Evolutionary conservation across 2,888 invertebrate genomes (phyloP), one percentile per base, ranked within the genome.

Genomic region (Carabus problematicus): DNA sequence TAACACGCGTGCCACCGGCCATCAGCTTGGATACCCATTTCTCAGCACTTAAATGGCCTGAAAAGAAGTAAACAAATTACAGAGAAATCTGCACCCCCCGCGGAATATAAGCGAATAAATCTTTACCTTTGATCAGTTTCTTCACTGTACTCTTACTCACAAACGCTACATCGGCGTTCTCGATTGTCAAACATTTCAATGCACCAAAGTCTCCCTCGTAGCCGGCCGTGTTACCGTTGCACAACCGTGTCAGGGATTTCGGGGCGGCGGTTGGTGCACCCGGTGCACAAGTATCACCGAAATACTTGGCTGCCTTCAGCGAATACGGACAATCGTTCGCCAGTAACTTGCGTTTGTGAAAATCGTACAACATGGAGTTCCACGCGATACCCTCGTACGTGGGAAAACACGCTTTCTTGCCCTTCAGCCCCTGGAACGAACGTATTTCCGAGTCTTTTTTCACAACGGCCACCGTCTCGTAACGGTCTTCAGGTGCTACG

Each of bases 391-490:
- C 91, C 72, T 91, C 91, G 76, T 88, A 92, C n/a, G 86, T 87
- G 1, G 95, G 91, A 79, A 96, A 91, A 75, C 93, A 93, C 0
- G 92, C 92, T 49, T 88, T 87, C 72, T 89, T 89, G 8, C 91
- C 91, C 79, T 84, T 83, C 29, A 94, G 80, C 75, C 92, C 91
- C 58, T 83, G 79, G 72, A 94, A 84, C 11, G 80, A 85, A 11
- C 81, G 79, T 62, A 90, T 87, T 29, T 79, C 78, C 0, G 89
- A 84, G 75, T 86, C 82, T 52, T 83, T 85, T 72, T 84, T 87
- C 0, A 92, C 89, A 60, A 94, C 85, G 0, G 91, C 91, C 0
- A 89, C 87, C 0, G 91, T 86, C 18, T 87, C 83, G 77, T 88
- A 86, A 73, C 89, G 81, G 76, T 88, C 82, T 71, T 86, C 81